Evolutionary conservation across 2,113 vertebrate species (phyloP), one percentile per base, ranked within the genome.

Genomic region (Anhinga rufa): DNA sequence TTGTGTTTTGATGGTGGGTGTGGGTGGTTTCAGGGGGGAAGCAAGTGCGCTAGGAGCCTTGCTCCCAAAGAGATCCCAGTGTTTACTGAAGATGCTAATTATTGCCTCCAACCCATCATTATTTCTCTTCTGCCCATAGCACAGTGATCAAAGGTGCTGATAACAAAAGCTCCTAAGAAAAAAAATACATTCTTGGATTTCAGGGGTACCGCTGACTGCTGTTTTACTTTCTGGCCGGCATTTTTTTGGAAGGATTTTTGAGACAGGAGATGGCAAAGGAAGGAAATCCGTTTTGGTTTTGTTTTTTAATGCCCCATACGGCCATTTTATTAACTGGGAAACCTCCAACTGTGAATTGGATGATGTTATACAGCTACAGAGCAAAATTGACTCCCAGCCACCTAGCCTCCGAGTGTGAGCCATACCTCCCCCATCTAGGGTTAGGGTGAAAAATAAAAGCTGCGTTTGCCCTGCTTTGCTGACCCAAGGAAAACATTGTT

Each of bases 301-400:
- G 15, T 64, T 94, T 93, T 95, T 79, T 87, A 69, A 92, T 89
- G 93, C 17, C 79, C 38, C 29, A 77, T 96, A 95, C 79, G 76
- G 68, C 75, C 4, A 0, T 81, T 92, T 81, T 79, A 69, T 97
- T 96, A 81, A 83, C 64, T 94, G 92, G 88, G 79, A 93, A 80
- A 77, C 82, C 81, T 97, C 85, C 83, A 93, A 19, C 90, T 77
- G 46, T 83, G 96, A 96, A 80, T 84, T 97, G 95, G 86, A 95
- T 95, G 82, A 93, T 44, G 40, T 95, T 97, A 78, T 9, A 84
- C 76, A 86, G 92, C 94, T 57, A 80, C 81, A 83, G 75, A 89
- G 78, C 26, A 65, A 92, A 94, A 93, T 83, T 76, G 31, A 64
- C 95, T 95, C 88, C 55, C 70, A 65, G 34, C n/a, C 8, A 0